Conservation (phyloP, 2,797 vertebrate species). For the Poeciliopsis gracilis region DNA sequence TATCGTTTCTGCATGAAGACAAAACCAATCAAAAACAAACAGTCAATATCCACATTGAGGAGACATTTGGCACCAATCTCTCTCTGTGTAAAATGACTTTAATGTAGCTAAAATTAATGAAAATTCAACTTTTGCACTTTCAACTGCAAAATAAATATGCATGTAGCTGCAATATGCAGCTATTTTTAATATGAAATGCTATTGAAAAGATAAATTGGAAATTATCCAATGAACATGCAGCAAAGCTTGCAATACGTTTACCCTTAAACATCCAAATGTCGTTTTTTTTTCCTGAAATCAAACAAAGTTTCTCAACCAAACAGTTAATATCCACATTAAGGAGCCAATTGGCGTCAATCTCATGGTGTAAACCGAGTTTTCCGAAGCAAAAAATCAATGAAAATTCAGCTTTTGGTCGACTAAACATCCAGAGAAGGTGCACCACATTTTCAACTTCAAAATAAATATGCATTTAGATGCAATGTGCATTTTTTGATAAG, state of each 20-base stretch:
- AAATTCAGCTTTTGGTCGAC: background rate
- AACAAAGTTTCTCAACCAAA: background rate
- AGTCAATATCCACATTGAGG: background rate
- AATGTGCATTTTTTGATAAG: background rate
- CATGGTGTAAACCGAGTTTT: background rate
- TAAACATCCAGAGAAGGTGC: background rate
- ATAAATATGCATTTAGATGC: background rate
- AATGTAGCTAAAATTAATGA: background rate
- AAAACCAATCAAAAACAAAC: background rate
- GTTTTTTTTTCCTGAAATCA: background rate
- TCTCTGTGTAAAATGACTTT: background rate
- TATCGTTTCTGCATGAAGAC: background rate
- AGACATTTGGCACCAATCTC: background rate
- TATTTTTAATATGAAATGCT: background rate
- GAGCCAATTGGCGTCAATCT: background rate
- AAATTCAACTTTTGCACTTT: background rate
- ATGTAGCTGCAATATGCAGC: background rate
- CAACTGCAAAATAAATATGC: background rate
- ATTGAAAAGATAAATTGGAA: background rate
- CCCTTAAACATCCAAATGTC: background rate
- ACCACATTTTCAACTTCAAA: background rate
- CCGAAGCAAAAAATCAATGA: background rate
- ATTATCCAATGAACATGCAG: slow-evolving; percentile 16
- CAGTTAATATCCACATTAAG: background rate
- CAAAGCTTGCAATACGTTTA: background rate